Conservation (phyloP, 2,888 invertebrate species). For the Caenorhabditis japonica region DNA sequence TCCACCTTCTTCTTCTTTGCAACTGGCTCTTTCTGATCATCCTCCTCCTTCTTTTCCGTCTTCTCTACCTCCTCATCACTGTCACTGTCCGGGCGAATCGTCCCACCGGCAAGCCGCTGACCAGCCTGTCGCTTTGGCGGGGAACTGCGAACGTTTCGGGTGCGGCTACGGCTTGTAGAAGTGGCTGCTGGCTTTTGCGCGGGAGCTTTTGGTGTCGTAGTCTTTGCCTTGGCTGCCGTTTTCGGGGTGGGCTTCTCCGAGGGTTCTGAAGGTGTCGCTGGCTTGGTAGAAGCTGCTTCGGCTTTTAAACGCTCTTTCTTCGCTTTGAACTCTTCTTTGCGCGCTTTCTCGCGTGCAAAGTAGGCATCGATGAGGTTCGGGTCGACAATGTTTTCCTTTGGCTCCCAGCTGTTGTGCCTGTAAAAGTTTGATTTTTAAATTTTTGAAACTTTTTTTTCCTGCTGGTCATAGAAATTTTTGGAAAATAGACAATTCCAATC, state of each 20-base stretch:
- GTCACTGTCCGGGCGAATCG: constrained; percentile 54
- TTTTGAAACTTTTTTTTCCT: not conserved
- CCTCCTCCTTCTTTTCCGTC: constrained; percentile 5
- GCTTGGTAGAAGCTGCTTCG: not conserved
- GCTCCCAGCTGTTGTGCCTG: constrained; percentile 52
- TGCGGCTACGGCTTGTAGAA: not conserved
- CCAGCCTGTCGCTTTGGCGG: constrained; percentile 25
- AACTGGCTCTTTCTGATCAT: constrained; percentile 3
- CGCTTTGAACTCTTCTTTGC: not conserved
- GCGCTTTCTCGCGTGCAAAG: constrained; percentile 5
- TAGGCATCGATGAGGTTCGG: constrained; percentile 7
- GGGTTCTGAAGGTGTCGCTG: too few species aligned
- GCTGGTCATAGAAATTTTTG: not conserved
- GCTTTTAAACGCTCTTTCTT: not conserved
- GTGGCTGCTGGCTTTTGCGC: constrained; percentile 3
- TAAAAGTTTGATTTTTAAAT: constrained; percentile 5
- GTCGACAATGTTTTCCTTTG: constrained; percentile 36
- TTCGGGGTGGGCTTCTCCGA: too few species aligned
- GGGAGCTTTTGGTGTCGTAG: not conserved
- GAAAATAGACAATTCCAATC: not conserved
- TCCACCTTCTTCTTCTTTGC: constrained; percentile 8
- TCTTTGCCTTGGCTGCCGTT: too few species aligned
- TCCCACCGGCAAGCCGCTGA: constrained; percentile 56
- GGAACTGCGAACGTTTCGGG: not conserved
- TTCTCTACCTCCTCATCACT: constrained; percentile 22